Evolutionary conservation across 2,113 vertebrate genomes (phyloP), one percentile per base, ranked within the genome.

Genomic region (Muntiacus muntjak): DNA sequence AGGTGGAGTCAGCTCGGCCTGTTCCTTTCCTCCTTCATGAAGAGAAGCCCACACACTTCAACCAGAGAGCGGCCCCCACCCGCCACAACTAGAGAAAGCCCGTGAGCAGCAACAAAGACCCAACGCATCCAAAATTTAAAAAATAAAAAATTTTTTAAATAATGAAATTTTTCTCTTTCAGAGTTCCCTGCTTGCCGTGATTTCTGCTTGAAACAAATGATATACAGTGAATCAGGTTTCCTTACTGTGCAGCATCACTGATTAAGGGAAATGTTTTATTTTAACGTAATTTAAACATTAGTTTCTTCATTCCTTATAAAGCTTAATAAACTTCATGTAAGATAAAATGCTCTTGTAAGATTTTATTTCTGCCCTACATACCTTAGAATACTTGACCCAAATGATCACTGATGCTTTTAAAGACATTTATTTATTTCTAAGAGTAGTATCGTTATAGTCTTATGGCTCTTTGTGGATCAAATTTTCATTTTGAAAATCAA

Each of bases 401-500:
- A 71, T 1, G 55, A 21, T 19, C 50, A 81, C 0, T 13, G 1
- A 88, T 45, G 17, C 12, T 83, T 83, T 90, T 58, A 92, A 60
- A 94, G n/a, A 84, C 7, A 87, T 45, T 62, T 57, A 62, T 47
- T 79, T 36, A 86, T 76, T 64, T 90, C 84, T 85, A 95, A 92
- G 28, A 87, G 57, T 45, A 19, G 10, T 58, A 83, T 64, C 58
- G 26, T 36, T 74, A 4, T 47, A 87, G 28, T 87, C 19, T 90
- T 23, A 93, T 4, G 58, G 25, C 30, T 95, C 78, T 94, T n/a
- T 21, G 45, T 62, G 28, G 52, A 87, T 60, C 28, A 91, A 81
- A 94, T 36, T 96, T 95, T 78, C 58, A 92, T 89, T 95, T 58
- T 93, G 62, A 67, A 97, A 97, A 97, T 67, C 92, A 92, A 52